Percentiles rank a stretch among this genome's conserved stretches.
Conservation (phyloP, 2,888 invertebrate species). For the Cerastis leucographa region DNA sequence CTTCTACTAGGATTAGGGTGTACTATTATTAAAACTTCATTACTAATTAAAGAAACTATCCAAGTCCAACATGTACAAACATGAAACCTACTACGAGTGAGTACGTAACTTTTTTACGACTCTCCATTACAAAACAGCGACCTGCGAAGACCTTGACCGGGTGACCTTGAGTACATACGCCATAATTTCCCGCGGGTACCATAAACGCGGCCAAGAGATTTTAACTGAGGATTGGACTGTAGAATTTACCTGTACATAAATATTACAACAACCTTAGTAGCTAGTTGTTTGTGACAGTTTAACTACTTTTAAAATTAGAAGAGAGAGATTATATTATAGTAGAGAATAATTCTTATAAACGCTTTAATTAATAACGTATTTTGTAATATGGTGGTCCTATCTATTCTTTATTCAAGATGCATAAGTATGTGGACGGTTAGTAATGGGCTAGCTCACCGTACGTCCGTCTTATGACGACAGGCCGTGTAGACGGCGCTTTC, state of each 20-base stretch:
- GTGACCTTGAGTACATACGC: constrained; percentile 1
- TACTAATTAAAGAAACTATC: not conserved
- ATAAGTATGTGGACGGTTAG: too few relatives aligned
- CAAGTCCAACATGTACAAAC: not conserved
- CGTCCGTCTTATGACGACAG: too few relatives aligned
- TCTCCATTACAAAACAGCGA: not conserved
- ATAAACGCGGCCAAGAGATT: constrained; percentile 17
- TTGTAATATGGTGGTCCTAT: not conserved
- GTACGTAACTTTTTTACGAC: constrained; percentile 13
- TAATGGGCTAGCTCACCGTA: too few relatives aligned
- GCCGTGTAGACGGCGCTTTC: too few relatives aligned
- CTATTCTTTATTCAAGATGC: too few relatives aligned
- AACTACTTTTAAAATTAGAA: not conserved
- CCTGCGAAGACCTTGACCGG: constrained; percentile 13
- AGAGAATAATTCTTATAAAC: not conserved
- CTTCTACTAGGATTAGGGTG: not conserved
- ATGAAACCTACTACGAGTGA: not conserved
- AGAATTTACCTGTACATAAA: not conserved
- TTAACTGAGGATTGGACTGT: constrained; percentile 9
- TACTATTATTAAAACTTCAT: not conserved
- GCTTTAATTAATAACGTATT: not conserved
- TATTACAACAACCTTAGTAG: not conserved
- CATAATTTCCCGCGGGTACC: constrained; percentile 40
- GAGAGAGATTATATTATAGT: too few relatives aligned
- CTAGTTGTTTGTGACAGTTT: not conserved